A percentile compares a stretch with the other conserved stretches of the same genome.
phyloP scores from a whole-genome alignment of 2,888 invertebrate species.

The Tiliacea aurago region DNA sequence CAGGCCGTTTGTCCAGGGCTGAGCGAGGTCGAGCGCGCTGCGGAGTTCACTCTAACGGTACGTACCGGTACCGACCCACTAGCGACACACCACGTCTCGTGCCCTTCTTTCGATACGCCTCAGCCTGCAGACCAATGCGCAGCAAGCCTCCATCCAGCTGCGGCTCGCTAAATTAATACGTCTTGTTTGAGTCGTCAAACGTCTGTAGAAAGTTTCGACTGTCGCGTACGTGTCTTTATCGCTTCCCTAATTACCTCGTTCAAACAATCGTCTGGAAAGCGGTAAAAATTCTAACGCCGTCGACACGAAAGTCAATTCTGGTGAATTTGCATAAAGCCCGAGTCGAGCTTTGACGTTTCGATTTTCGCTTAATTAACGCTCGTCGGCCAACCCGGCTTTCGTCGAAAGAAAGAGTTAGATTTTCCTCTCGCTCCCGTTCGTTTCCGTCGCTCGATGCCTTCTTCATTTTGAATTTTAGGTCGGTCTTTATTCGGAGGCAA shows the following conservation, averaged over 20 bases:
- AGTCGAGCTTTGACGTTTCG: conserved; percentile 88
- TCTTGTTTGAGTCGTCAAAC: conserved; percentile 54
- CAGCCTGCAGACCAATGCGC: conserved; percentile 37
- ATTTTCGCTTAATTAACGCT: conserved; percentile 90
- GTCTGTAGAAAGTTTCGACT: conserved; percentile 65
- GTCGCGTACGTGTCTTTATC: conserved; percentile 73
- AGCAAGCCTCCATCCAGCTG: conserved; percentile 35
- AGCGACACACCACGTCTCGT: conserved; percentile 63
- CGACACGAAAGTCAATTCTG: conserved; percentile 86
- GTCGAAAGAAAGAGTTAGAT: conserved; percentile 84
- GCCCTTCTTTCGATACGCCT: conserved; percentile 67
- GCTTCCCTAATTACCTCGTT: conserved; percentile 84
- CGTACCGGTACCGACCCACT: conserved; percentile 75
- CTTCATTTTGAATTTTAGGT: conserved; percentile 81
- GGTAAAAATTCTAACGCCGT: conserved; percentile 84
- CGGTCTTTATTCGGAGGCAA: conserved; percentile 81
- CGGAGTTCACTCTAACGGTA: conserved; percentile 79
- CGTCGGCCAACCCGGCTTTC: conserved; percentile 77
- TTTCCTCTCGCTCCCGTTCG: conserved; percentile 79
- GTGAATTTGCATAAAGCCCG: conserved; percentile 88
- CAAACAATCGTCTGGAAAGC: conserved; percentile 82
- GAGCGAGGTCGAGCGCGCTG: conserved; percentile 65
- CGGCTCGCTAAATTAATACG: conserved; percentile 53
- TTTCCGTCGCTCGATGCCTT: conserved; percentile 77
- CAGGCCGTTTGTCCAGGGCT: conserved; percentile 60